Conservation (phyloP, 2,113 vertebrate genomes). For the Chiloscyllium plagiosum region DNA sequence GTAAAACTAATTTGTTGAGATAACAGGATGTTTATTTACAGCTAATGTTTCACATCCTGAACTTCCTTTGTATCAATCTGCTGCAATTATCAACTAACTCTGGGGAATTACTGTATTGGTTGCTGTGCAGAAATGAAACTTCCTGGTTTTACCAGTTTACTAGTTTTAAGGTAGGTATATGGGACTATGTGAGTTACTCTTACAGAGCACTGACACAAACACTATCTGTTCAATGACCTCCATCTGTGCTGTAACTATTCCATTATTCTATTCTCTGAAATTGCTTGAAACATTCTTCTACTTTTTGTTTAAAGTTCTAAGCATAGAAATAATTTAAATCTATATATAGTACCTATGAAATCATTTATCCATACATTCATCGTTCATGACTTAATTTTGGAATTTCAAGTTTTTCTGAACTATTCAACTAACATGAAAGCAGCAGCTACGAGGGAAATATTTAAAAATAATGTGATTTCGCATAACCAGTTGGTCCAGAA, state of each 20-base stretch:
- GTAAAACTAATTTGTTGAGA: conserved; percentile 3
- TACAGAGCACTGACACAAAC: too few species aligned
- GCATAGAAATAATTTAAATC: not conserved
- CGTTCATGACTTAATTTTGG: not conserved
- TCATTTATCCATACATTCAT: not conserved
- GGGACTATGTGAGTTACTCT: too few species aligned
- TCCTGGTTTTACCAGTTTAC: not conserved
- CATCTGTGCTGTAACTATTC: too few species aligned
- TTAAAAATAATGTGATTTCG: not conserved
- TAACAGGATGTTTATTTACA: not conserved
- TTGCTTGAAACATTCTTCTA: not conserved
- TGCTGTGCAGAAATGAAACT: not conserved
- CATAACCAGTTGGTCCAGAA: not conserved
- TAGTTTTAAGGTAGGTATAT: not conserved
- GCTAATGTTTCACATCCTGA: not conserved
- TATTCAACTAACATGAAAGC: not conserved
- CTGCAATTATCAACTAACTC: not conserved
- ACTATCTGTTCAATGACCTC: too few species aligned
- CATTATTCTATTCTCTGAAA: not conserved
- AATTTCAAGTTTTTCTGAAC: not conserved
- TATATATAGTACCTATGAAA: not conserved
- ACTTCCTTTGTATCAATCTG: not conserved
- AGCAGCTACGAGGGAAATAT: not conserved
- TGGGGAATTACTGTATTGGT: not conserved
- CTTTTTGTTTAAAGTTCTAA: not conserved